phyloP scores from a whole-genome alignment of 1,140 invertebrate species.

The Melanaphis sacchari region DNA sequence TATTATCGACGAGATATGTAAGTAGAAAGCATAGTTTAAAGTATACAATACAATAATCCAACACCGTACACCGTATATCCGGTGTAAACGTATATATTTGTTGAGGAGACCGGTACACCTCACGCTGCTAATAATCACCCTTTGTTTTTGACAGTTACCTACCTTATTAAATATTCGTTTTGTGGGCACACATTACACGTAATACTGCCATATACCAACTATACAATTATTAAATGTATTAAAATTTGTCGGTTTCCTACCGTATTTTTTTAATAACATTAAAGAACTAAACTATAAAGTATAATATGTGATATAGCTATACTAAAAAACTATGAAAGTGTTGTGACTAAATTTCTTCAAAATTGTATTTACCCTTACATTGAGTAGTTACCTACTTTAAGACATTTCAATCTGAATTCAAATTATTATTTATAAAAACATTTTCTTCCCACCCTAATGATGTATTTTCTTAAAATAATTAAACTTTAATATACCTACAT shows the following conservation, averaged over 20 bases:
- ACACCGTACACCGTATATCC: background rate
- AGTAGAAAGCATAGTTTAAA: background rate
- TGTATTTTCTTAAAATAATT: no score
- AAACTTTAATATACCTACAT: no score
- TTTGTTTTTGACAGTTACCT: slow-evolving; percentile 19
- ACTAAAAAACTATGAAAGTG: background rate
- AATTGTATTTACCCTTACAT: background rate
- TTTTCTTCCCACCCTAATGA: no score
- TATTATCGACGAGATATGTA: background rate
- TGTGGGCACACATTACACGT: background rate
- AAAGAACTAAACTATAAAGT: background rate
- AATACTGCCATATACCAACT: background rate
- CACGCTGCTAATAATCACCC: slow-evolving; percentile 6
- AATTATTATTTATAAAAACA: background rate
- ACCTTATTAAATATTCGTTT: background rate
- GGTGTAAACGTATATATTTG: background rate
- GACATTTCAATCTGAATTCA: background rate
- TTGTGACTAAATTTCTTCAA: background rate
- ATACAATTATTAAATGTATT: background rate
- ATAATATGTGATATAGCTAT: background rate
- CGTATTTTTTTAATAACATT: background rate
- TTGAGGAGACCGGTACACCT: slow-evolving; percentile 26
- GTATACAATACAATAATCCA: background rate
- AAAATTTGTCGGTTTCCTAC: background rate
- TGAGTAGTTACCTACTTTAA: background rate